phyloP scores from a whole-genome alignment of 92 coral and sea anemone genomes.

The Parazoanthus swiftii region DNA sequence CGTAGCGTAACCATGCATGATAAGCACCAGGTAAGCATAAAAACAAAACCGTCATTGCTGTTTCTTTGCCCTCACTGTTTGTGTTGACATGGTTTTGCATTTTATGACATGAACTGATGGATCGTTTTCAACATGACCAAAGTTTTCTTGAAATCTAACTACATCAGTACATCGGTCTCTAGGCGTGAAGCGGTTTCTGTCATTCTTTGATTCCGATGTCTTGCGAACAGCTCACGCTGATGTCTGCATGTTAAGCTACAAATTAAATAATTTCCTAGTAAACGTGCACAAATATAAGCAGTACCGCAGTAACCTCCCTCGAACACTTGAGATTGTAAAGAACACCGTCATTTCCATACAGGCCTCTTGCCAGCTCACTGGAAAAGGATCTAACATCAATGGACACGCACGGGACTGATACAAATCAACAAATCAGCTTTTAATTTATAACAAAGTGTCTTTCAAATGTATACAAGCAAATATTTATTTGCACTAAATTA shows the following conservation, averaged over 20 bases:
- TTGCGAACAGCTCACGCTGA: neutral
- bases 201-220: neutral
- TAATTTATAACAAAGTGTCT: neutral
- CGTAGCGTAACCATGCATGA: neutral
- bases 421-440: too few species aligned
- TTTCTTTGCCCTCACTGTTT: neutral
- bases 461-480: neutral
- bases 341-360: constrained; percentile 7
- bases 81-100: neutral
- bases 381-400: neutral
- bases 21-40: neutral
- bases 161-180: neutral
- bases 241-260: neutral
- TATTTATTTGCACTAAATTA: neutral
- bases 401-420: neutral
- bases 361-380: constrained; percentile 18
- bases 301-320: neutral
- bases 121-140: neutral
- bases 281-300: neutral
- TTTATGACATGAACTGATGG: neutral
- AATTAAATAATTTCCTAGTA: neutral
- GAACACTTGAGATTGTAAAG: neutral
- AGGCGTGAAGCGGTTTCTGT: neutral
- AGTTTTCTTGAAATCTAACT: neutral
- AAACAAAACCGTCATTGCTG: neutral